phyloP scores from a whole-genome alignment of 1,140 invertebrate species.

The Hylaeus volcanicus region DNA sequence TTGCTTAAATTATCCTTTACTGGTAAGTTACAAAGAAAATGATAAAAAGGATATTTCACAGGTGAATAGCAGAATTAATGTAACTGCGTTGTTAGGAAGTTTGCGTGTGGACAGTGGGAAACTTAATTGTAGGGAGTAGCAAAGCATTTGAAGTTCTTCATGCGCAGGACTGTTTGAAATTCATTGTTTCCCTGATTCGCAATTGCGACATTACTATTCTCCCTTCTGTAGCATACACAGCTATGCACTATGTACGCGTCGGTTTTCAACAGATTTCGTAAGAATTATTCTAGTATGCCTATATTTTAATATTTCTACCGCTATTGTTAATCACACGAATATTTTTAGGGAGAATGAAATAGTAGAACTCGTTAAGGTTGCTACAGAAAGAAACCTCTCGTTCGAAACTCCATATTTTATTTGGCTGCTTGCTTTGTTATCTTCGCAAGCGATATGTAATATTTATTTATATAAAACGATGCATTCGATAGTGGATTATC shows the following conservation, averaged over 20 bases:
- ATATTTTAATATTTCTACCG: not conserved
- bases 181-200: slow-evolving; percentile 66
- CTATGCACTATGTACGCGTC: slow-evolving; percentile 64
- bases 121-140: slow-evolving; percentile 67
- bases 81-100: slow-evolving; percentile 65
- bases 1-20: slow-evolving; percentile 70
- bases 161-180: slow-evolving; percentile 70
- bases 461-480: slow-evolving; percentile 47
- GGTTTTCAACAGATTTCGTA: slow-evolving; percentile 67
- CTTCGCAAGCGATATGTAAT: slow-evolving; percentile 64
- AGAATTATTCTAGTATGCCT: slow-evolving; percentile 9
- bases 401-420: slow-evolving; percentile 59
- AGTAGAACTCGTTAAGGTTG: slow-evolving; percentile 54
- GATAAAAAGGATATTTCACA: not conserved
- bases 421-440: slow-evolving; percentile 74
- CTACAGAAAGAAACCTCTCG: slow-evolving; percentile 37
- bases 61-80: not conserved
- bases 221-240: slow-evolving; percentile 69
- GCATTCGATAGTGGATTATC: slow-evolving; percentile 44
- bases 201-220: slow-evolving; percentile 65
- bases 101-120: slow-evolving; percentile 77
- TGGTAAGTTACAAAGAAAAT: slow-evolving; percentile 63
- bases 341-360: slow-evolving; percentile 67
- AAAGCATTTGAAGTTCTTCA: slow-evolving; percentile 70
- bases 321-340: slow-evolving; percentile 14